phyloP scores from a whole-genome alignment of 2,113 vertebrate species.

The Labeo rohita region DNA sequence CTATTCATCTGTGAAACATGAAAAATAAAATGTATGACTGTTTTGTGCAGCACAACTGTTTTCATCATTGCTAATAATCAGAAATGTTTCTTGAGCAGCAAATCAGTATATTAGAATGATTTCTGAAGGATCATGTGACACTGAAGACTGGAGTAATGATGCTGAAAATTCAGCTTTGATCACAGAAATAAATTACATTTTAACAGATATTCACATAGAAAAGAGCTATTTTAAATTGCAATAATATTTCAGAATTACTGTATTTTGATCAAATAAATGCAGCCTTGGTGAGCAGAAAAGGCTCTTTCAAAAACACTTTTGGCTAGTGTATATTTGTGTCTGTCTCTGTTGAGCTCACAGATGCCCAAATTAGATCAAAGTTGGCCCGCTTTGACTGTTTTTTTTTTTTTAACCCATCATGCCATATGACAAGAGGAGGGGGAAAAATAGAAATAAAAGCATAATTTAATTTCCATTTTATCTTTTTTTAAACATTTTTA shows the following conservation, averaged over 20 bases:
- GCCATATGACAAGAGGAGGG: not conserved
- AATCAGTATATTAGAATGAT: not conserved
- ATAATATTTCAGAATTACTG: not conserved
- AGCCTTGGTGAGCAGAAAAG: not conserved
- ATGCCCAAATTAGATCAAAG: not conserved
- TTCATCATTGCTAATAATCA: not conserved
- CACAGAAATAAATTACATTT: not conserved
- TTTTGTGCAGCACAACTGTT: too few species aligned
- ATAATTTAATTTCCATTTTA: too few species aligned
- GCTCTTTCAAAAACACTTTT: not conserved
- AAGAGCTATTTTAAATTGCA: not conserved
- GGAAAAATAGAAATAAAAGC: not conserved
- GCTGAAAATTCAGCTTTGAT: not conserved
- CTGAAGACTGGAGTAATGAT: constrained; percentile 11
- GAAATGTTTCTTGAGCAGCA: not conserved
- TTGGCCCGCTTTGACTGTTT: not conserved
- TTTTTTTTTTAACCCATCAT: not conserved
- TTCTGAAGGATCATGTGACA: not conserved
- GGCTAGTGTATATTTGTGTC: not conserved
- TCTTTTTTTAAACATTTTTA: not conserved
- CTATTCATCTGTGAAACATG: too few species aligned
- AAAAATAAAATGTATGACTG: too few species aligned
- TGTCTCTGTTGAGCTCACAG: too few species aligned
- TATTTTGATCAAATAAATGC: not conserved
- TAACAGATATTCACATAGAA: not conserved